phyloP scores from a whole-genome alignment of 2,888 invertebrate species.

The Odontothrips loti region DNA sequence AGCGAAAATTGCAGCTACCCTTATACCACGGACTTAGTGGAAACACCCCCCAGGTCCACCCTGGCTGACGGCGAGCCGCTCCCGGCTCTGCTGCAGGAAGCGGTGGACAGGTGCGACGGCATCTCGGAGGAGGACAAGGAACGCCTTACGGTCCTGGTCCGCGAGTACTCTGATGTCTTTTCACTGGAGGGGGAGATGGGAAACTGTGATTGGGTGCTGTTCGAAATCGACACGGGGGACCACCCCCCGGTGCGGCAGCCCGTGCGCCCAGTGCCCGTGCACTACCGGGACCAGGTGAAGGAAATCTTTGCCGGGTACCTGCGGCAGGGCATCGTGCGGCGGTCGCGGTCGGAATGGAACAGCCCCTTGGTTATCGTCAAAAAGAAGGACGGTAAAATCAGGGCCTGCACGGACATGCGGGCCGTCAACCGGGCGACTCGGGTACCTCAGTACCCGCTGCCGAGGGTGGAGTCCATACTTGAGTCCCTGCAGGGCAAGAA shows the following conservation, averaged over 20 bases:
- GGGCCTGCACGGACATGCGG: neutral
- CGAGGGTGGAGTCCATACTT: neutral
- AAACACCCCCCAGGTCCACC: neutral
- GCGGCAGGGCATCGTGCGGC: neutral
- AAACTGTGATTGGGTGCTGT: neutral
- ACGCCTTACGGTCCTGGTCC: neutral
- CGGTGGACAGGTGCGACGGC: neutral
- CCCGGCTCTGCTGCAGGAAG: neutral
- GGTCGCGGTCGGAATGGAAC: neutral
- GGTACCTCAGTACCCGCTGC: neutral
- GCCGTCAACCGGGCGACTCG: neutral
- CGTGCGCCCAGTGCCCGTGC: neutral
- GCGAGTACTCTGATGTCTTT: neutral
- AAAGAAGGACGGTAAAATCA: neutral
- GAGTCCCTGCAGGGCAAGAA: constrained; percentile 17
- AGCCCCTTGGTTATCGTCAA: neutral
- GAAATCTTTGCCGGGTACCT: neutral
- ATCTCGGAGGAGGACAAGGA: neutral
- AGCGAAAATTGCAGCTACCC: neutral
- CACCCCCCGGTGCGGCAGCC: neutral
- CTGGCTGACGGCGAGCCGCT: neutral
- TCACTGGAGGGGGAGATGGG: neutral
- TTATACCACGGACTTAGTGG: neutral
- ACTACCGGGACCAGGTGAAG: neutral
- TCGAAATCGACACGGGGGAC: neutral